These are phyloP conservation scores for Ornithoptera alexandrae DNA, from an alignment of 2,888 invertebrate genomes.

Conservation along the genomic window DNA sequence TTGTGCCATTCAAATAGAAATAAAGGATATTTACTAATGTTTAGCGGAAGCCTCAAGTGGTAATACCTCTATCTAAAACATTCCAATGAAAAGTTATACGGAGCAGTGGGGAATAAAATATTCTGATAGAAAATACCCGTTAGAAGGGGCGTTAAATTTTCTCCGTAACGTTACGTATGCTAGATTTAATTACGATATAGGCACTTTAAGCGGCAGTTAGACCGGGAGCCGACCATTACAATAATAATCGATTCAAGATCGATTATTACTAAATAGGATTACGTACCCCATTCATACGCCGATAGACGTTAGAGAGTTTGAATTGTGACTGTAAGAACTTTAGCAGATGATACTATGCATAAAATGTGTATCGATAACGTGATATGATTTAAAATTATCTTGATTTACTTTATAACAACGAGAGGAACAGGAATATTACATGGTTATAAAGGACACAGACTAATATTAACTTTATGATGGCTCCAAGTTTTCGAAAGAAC, in stretches of 20 bases:
- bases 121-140: conserved; percentile 1
- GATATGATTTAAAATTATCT: no score
- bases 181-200: conserved; percentile 75
- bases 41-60: no score
- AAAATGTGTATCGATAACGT: not conserved
- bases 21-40: no score
- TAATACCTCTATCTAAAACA: not conserved
- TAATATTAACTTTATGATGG: no score
- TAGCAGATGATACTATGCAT: conserved; percentile 7
- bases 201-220: conserved; percentile 44
- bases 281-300: conserved; percentile 60
- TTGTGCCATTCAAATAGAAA: no score
- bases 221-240: conserved; percentile 69
- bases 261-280: conserved; percentile 64
- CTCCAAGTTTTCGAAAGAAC: no score
- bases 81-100: not conserved
- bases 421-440: no score
- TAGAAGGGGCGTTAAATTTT: not conserved
- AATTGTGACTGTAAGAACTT: conserved; percentile 21
- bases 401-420: no score
- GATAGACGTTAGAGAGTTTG: conserved; percentile 32
- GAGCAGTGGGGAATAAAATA: not conserved
- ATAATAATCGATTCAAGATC: conserved; percentile 73
- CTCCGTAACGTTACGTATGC: conserved; percentile 35
- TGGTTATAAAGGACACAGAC: no score